phyloP scores from a whole-genome alignment of 2,888 invertebrate species.

The Erannis defoliaria region DNA sequence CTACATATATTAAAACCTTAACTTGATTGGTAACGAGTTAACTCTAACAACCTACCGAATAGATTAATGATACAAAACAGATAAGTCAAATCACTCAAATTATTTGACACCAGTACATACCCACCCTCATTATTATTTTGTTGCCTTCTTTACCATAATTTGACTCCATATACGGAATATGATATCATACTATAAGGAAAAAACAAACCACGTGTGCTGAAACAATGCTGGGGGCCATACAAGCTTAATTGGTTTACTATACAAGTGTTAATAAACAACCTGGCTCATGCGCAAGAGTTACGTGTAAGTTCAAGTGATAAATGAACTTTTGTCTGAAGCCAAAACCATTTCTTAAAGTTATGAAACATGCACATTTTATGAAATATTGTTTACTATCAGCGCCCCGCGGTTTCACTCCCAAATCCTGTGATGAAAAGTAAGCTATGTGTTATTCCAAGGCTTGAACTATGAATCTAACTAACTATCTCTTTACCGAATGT shows the following conservation, averaged over 20 bases:
- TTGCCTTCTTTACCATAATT: conserved; percentile 52
- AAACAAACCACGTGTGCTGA: conserved; percentile 42
- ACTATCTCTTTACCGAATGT: no score
- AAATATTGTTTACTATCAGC: conserved; percentile 12
- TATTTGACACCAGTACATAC: conserved; percentile 43
- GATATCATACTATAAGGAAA: conserved; percentile 51
- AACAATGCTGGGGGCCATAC: conserved; percentile 40
- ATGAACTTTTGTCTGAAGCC: conserved; percentile 31
- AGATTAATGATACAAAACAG: conserved; percentile 37
- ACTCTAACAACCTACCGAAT: conserved; percentile 9
- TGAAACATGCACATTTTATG: conserved; percentile 19
- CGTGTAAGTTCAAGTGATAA: conserved; percentile 38
- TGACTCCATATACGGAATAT: conserved; percentile 51
- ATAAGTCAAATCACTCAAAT: conserved; percentile 43
- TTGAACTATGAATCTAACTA: no score
- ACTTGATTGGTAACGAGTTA: conserved; percentile 9
- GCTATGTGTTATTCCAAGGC: no score
- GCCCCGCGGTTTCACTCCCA: no score
- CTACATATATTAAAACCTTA: no score
- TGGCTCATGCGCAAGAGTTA: conserved; percentile 30
- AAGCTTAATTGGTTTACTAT: conserved; percentile 33
- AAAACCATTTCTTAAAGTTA: conserved; percentile 23
- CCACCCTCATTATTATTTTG: conserved; percentile 51
- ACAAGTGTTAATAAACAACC: conserved; percentile 29
- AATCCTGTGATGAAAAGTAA: no score